Percentiles rank a stretch among this genome's conserved stretches.
These are phyloP conservation scores for Pangasius krempfi DNA, from an alignment of 2,797 vertebrate genomes.

Conservation along the genomic window DNA sequence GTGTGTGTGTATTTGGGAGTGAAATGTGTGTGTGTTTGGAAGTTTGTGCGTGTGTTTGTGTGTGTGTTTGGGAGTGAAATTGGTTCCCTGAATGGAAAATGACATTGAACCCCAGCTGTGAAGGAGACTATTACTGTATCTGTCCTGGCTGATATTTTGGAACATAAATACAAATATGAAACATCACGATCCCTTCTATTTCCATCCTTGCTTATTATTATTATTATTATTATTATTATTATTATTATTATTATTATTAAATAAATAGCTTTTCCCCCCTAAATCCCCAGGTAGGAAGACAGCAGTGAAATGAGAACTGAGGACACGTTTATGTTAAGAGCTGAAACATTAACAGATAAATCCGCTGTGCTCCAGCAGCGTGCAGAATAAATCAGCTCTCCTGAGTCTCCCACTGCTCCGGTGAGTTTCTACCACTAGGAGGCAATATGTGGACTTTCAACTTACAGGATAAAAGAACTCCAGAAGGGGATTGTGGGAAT, in stretches of 20 bases:
- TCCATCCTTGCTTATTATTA: not conserved
- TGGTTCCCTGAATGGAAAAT: conserved; percentile 33
- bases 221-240: not conserved
- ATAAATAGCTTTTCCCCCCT: not conserved
- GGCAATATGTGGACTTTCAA: conserved; percentile 48
- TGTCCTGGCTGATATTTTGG: conserved; percentile 16
- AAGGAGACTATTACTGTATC: conserved; percentile 31
- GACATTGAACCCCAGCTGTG: conserved; percentile 13
- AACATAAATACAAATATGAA: conserved; percentile 30
- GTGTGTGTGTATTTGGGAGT: not conserved
- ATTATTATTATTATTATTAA: not conserved
- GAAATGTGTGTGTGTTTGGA: not conserved
- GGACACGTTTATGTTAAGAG: not conserved
- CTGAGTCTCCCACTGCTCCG: not conserved
- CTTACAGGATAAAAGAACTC: not conserved
- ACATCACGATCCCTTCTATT: not conserved
- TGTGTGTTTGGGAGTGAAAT: not conserved
- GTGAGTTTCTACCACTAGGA: conserved; percentile 52
- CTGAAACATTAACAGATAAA: not conserved
- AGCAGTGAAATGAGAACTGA: not conserved
- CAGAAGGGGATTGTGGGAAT: conserved; percentile 26
- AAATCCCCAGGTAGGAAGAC: not conserved
- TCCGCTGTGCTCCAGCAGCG: not conserved
- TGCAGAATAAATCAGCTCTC: not conserved
- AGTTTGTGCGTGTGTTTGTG: not conserved